A percentile compares a stretch with the other conserved stretches of the same genome.
Evolutionary conservation across 2,797 vertebrate genomes (phyloP).

Genomic region (Diplodus puntazzo): DNA sequence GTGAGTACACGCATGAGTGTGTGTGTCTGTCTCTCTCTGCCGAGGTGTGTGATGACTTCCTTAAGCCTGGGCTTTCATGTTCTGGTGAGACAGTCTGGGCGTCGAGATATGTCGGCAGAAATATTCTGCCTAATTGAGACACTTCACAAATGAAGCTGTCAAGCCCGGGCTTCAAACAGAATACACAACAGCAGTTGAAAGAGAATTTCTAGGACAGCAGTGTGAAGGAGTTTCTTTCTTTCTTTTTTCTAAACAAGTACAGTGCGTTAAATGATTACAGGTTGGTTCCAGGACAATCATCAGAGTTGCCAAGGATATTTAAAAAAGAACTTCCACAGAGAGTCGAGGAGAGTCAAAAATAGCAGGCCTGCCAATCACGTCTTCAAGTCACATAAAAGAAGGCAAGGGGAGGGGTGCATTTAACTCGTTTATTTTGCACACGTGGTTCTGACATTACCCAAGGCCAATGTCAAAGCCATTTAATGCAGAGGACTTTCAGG

Average conservation of each 20-base stretch:
- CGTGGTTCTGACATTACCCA: slow-evolving; percentile 26
- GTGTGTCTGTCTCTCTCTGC: slow-evolving; percentile 62
- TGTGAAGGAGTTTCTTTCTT: slow-evolving; percentile 43
- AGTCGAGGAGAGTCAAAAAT: slow-evolving; percentile 46
- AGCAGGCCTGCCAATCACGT: slow-evolving; percentile 37
- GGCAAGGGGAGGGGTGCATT: slow-evolving; percentile 9
- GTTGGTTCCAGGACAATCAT: slow-evolving; percentile 61
- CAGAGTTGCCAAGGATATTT: slow-evolving; percentile 42
- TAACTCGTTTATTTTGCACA: slow-evolving; percentile 17
- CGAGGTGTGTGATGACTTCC: slow-evolving; percentile 85
- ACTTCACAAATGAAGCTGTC: slow-evolving; percentile 84
- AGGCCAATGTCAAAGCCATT: slow-evolving; percentile 2
- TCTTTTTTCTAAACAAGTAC: slow-evolving; percentile 38
- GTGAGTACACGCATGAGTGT: slow-evolving; percentile 12
- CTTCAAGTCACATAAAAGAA: slow-evolving; percentile 11
- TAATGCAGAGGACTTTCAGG: slow-evolving; percentile 1
- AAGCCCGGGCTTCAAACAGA: slow-evolving; percentile 77
- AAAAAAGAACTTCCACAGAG: slow-evolving; percentile 25
- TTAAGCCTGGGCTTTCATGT: slow-evolving; percentile 86
- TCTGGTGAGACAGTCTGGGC: slow-evolving; percentile 79
- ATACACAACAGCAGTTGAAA: slow-evolving; percentile 72
- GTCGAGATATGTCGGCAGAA: slow-evolving; percentile 81
- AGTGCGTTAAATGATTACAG: slow-evolving; percentile 63
- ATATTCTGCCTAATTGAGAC: slow-evolving; percentile 84
- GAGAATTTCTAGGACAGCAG: slow-evolving; percentile 77